Percentiles rank a stretch among this genome's conserved stretches.
phyloP scores from a whole-genome alignment of 2,888 invertebrate species.

The Dorcus hopei region DNA sequence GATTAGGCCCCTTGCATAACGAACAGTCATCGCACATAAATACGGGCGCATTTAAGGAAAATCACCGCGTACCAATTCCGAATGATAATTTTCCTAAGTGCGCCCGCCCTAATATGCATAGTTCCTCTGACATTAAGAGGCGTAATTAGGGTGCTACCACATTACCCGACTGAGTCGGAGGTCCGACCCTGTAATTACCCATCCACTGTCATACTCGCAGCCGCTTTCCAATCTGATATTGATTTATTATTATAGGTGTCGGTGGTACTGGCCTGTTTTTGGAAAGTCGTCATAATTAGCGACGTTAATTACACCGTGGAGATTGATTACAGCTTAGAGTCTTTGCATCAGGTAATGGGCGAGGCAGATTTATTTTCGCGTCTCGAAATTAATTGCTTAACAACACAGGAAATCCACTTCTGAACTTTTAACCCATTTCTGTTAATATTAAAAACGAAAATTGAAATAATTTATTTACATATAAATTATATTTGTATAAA shows the following conservation, averaged over 20 bases:
- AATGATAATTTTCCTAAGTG: constrained; percentile 2
- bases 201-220: constrained; percentile 21
- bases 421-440: too few species aligned
- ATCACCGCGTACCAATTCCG: not conserved
- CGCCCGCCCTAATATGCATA: not conserved
- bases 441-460: too few species aligned
- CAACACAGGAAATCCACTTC: too few species aligned
- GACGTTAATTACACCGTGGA: not conserved
- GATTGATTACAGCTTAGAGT: too few species aligned
- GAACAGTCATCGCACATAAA: not conserved
- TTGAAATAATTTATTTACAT: too few species aligned
- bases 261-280: not conserved
- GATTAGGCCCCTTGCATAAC: not conserved
- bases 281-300: not conserved
- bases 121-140: constrained; percentile 14
- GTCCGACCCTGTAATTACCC: constrained; percentile 23
- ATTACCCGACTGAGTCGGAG: constrained; percentile 19
- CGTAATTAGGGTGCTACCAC: constrained; percentile 16
- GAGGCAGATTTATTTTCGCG: too few species aligned
- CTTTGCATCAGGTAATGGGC: too few species aligned
- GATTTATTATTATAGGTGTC: constrained; percentile 19
- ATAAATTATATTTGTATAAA: too few species aligned
- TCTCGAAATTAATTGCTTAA: too few species aligned
- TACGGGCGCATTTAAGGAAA: not conserved
- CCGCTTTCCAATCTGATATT: constrained; percentile 24